Conservation (phyloP, 2,113 vertebrate species). For the Anas platyrhynchos region DNA sequence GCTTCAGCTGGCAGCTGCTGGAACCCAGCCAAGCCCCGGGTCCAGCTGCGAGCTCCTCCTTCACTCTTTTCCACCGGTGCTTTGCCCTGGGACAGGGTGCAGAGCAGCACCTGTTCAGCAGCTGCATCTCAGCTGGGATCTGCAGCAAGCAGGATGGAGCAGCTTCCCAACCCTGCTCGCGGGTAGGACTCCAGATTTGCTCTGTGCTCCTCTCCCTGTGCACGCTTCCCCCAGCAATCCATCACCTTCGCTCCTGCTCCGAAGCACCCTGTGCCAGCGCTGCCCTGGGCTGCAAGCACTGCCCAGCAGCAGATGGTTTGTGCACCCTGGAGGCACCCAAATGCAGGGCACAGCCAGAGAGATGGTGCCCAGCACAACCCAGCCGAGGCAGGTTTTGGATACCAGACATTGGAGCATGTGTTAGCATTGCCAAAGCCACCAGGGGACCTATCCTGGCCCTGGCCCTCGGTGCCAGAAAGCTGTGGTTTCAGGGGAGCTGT, state of each 20-base stretch:
- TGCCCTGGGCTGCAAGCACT: not conserved
- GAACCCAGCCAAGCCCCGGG: fast-evolving
- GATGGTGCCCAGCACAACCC: not conserved
- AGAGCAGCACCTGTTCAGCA: not conserved
- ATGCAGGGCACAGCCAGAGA: not conserved
- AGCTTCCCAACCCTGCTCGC: not conserved
- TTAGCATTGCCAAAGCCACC: not conserved
- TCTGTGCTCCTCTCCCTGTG: not conserved
- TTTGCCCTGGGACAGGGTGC: fast-evolving
- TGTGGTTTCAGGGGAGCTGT: not conserved
- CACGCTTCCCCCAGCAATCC: fast-evolving
- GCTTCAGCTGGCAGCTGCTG: not conserved
- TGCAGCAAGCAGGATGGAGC: not conserved
- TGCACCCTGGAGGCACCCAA: not conserved
- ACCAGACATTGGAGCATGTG: fast-evolving
- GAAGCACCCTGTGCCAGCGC: not conserved
- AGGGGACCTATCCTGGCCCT: not conserved
- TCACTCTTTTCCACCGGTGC: not conserved
- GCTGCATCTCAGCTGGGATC: not conserved
- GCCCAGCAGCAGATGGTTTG: not conserved
- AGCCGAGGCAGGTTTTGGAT: not conserved
- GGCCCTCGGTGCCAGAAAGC: not conserved
- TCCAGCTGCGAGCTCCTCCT: not conserved
- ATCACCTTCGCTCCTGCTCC: not conserved
- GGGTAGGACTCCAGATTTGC: not conserved